Conservation (phyloP, 2,113 vertebrate genomes). For the Prinia subflava region DNA sequence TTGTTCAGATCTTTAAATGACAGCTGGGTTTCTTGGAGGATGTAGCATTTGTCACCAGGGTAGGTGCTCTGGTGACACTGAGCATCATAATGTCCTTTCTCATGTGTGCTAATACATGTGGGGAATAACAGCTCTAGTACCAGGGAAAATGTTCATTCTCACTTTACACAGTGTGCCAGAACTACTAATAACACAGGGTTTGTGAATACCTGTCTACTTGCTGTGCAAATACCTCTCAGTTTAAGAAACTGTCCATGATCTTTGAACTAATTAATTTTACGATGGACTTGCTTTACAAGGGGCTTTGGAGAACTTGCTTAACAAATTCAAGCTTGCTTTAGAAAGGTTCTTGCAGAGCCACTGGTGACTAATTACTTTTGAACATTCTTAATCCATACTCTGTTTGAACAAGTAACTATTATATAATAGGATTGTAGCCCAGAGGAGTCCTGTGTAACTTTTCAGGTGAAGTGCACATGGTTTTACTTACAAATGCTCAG, state of each 20-base stretch:
- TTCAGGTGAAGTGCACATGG: neutral
- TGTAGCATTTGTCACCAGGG: neutral
- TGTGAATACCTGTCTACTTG: neutral
- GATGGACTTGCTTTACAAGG: neutral
- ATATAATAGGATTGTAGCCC: neutral
- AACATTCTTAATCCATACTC: neutral
- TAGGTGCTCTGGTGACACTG: neutral
- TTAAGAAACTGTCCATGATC: neutral
- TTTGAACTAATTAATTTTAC: conserved; percentile 11
- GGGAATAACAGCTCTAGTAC: neutral
- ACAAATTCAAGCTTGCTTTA: neutral
- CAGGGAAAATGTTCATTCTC: neutral
- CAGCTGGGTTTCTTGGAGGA: neutral
- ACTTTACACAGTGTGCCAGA: neutral
- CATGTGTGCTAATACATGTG: rapidly evolving
- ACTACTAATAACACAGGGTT: neutral
- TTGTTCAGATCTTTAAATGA: neutral
- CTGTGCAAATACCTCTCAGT: conserved; percentile 1
- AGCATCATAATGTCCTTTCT: neutral
- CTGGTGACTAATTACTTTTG: conserved; percentile 8
- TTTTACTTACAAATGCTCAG: neutral
- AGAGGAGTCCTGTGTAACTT: neutral
- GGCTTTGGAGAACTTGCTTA: conserved; percentile 2
- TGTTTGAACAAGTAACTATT: conserved; percentile 3
- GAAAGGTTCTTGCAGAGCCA: neutral